Evolutionary conservation across 2,888 invertebrate species (phyloP), one percentile per base, ranked within the genome.

Genomic region (Belgica antarctica): DNA sequence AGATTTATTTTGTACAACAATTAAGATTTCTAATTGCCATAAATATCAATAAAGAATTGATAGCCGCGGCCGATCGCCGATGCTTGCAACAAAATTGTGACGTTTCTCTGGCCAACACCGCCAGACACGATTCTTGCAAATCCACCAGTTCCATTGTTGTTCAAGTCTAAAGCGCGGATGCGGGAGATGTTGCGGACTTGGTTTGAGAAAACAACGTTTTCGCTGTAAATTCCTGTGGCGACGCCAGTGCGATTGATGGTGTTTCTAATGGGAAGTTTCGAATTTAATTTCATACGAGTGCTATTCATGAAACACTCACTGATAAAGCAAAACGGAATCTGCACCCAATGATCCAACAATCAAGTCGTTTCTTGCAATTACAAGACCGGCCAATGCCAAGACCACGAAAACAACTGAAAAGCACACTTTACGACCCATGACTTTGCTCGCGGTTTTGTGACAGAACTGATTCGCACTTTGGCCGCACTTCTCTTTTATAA

Each of bases 61-160:
- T 28, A 71, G 17, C 71, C 71, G 7, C 71, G 28, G 41, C 68
- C 66, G 2, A 46, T 25, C 4, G 68, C 68, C n/a, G 68, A 61
- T 63, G 71, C 41, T 17, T 31, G 41, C 1, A 71, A 22, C 17
- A 31, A 47, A 17, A 68, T 34, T 19, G 70, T 71, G 10, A 61
- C 66, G 34, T 70, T 71, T 22, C 61, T n/a, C 15, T 59, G 24
- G 8, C 71, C 71, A 63, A 70, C 25, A 1, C 71, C 71, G 15
- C 71, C 71, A n/a, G 22, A 19, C 19, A 65, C 12, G 4, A 71
- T 59, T 2, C 34, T 47, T 19, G 70, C 71, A 62, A 47, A 70
- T 10, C 71, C 71, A 25, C 71, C 71, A 12, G 62, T 63, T 15
- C 65, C 65, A 36, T 70, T 70, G n/a, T 41, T 10, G 10, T 31